Percentiles rank a stretch among this genome's conserved stretches.
Conservation (phyloP, 2,113 vertebrate species). For the Prunella fulvescens region DNA sequence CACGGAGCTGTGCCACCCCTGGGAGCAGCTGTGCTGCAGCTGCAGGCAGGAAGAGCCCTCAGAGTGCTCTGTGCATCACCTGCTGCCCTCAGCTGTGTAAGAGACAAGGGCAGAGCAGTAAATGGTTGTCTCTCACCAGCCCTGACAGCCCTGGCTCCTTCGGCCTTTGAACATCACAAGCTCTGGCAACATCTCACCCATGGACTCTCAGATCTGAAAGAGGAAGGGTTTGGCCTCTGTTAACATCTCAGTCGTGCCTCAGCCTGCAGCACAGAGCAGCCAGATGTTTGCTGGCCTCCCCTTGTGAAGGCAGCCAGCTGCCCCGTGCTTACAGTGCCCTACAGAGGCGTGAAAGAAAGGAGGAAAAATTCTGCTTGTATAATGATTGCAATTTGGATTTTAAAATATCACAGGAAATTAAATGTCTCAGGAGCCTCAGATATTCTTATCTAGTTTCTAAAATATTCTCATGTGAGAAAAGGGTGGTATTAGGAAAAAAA, state of each 20-base stretch:
- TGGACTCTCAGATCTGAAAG: accelerated
- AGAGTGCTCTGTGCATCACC: background rate
- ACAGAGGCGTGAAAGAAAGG: background rate
- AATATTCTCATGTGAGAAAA: conserved; percentile 1
- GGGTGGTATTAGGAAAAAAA: background rate
- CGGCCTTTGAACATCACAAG: too few relatives aligned
- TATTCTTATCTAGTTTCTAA: background rate
- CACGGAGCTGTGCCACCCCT: background rate
- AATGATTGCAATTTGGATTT: background rate
- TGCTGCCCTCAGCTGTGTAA: background rate
- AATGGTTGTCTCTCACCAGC: background rate
- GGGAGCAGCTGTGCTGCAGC: background rate
- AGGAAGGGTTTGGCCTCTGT: background rate
- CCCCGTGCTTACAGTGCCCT: background rate
- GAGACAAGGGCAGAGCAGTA: background rate
- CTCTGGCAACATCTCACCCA: background rate
- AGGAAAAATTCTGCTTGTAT: background rate
- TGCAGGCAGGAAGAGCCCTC: accelerated
- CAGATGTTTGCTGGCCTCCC: background rate
- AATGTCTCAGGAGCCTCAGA: background rate
- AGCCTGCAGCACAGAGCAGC: background rate
- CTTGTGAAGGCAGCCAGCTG: background rate
- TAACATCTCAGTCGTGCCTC: background rate
- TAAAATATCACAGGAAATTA: background rate
- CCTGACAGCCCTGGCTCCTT: background rate